phyloP scores from a whole-genome alignment of 2,888 invertebrate genomes.

The Philereme transversata region DNA sequence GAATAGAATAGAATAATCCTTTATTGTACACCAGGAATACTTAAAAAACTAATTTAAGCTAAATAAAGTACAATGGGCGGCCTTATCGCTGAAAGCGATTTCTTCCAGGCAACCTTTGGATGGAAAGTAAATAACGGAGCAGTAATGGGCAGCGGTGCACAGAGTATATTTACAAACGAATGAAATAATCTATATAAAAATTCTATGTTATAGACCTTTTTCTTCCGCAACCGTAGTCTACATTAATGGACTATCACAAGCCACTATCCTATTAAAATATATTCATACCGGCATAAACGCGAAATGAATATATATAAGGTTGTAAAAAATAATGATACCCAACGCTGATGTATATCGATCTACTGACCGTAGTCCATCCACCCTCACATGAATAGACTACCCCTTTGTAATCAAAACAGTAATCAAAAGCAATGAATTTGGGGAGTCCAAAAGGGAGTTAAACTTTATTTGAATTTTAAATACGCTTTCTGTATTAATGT shows the following conservation, averaged over 20 bases:
- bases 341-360: conserved; percentile 63
- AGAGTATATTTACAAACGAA: too few species aligned
- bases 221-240: neutral
- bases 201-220: too few species aligned
- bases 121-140: too few species aligned
- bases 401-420: conserved; percentile 78
- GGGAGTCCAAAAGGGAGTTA: conserved; percentile 60
- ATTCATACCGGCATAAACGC: conserved; percentile 16
- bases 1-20: too few species aligned
- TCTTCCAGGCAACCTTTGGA: too few species aligned
- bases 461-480: conserved; percentile 77
- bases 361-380: conserved; percentile 63
- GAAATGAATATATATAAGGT: conserved; percentile 27
- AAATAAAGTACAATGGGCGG: too few species aligned
- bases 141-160: too few species aligned
- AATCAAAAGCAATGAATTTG: conserved; percentile 73
- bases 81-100: too few species aligned
- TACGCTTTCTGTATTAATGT: conserved; percentile 39
- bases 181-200: too few species aligned
- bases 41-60: too few species aligned
- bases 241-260: conserved; percentile 14
- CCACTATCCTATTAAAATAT: conserved; percentile 21
- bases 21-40: too few species aligned
- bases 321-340: conserved; percentile 28
- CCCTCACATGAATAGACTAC: conserved; percentile 50